Evolutionary conservation across 2,113 vertebrate species (phyloP).

Genomic region (Balaeniceps rex): DNA sequence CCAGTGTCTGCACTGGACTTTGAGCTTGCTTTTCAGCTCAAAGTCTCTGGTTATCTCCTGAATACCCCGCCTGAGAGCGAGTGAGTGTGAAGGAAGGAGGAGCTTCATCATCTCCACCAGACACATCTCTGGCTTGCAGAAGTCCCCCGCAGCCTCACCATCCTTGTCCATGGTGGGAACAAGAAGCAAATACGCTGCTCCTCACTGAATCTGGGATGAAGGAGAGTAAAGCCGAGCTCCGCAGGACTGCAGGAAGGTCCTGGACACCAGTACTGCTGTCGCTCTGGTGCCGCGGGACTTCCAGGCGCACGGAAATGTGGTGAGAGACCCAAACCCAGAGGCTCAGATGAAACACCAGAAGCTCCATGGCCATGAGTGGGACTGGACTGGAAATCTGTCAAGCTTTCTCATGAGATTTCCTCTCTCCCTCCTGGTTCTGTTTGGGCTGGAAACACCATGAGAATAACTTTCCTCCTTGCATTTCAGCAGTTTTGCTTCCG

Average conservation of each 20-base stretch:
- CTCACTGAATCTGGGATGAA: neutral
- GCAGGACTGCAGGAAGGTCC: neutral
- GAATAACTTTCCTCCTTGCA: slow-evolving; percentile 55
- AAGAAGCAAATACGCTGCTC: neutral
- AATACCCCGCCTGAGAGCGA: neutral
- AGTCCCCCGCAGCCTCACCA: neutral
- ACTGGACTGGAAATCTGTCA: neutral
- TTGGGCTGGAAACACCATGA: slow-evolving; percentile 55
- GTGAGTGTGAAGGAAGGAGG: neutral
- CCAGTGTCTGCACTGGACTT: neutral
- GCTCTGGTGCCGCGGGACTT: neutral
- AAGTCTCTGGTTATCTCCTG: neutral
- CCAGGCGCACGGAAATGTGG: neutral
- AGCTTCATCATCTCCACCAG: neutral
- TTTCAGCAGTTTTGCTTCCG: slow-evolving; percentile 63
- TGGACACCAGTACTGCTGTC: neutral
- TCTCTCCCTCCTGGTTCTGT: slow-evolving; percentile 41
- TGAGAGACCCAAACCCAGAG: neutral
- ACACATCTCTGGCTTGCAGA: neutral
- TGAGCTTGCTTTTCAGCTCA: neutral
- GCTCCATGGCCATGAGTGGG: neutral
- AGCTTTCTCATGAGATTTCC: slow-evolving; percentile 52
- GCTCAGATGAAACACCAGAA: neutral
- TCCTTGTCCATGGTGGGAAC: neutral
- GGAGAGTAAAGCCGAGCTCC: neutral